Base-by-base conservation (phyloP, 2,888 invertebrate species). In the Drosophila koepferae region DNA sequence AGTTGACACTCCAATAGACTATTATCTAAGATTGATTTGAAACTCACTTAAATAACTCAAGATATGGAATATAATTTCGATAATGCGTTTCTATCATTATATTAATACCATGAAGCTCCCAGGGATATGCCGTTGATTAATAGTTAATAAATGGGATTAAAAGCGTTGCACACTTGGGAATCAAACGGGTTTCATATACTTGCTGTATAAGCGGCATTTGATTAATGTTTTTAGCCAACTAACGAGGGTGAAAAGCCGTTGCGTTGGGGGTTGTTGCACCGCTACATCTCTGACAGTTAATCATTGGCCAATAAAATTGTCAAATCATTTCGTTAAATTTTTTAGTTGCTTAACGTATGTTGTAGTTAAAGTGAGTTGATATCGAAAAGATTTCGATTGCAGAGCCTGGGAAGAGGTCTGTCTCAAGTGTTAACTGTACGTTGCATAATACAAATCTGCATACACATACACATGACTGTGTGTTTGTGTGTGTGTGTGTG, bases 371-470 rank as follows among this genome's bases (percentile, higher is more conserved):
- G 49, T 2, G 9, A 31, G 43, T 6, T 28, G 28, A 31, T 46
- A 51, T 36, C 14, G 8, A 14, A 36, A 3, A 10, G 3, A 12
- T n/a, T 48, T 61, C 63, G 61, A 70, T 70, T 62, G 53, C 49
- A 55, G 44, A 46, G 46, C 18, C 6, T 60, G 18, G 16, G 59
- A 60, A 68, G 60, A 69, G 60, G 63, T 46, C 62, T 56, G 80
- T 82, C 81, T 81, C 81, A 77, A 81, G 82, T 77, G 83, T 67
- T 77, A 67, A 73, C 84, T 67, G 64, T 65, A 63, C 66, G 28
- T 54, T 54, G 60, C 54, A 75, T 72, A 78, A 81, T 68, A 55
- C 16, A 63, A 74, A 65, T 61, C 63, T 16, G 14, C 38, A 16
- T 3, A 2, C 23, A 23, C 63, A 9, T 2, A n/a, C 43, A n/a